Evolutionary conservation across 2,113 vertebrate genomes (phyloP).

Genomic region (Sigmodon hispidus): DNA sequence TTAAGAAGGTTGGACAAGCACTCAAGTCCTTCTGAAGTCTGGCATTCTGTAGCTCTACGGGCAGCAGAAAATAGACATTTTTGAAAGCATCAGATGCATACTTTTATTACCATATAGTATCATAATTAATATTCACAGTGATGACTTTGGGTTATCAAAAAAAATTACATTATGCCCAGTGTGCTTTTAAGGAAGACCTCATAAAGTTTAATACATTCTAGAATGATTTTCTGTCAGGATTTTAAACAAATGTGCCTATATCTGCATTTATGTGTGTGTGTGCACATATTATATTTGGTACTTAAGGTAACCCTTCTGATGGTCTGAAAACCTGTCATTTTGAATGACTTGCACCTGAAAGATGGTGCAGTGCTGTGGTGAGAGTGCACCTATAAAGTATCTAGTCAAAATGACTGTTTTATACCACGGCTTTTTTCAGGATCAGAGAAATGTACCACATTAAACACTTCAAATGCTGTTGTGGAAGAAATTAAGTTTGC

Average conservation of each 20-base stretch:
- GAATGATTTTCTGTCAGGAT: slow-evolving; percentile 65
- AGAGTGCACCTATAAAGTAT: neutral
- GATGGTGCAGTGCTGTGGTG: neutral
- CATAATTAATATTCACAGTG: slow-evolving; percentile 71
- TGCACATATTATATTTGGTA: neutral
- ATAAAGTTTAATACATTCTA: slow-evolving; percentile 68
- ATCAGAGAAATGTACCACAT: neutral
- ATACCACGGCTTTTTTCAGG: neutral
- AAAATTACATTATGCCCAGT: slow-evolving; percentile 67
- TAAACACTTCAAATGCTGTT: neutral
- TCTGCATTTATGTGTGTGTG: neutral
- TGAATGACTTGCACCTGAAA: neutral
- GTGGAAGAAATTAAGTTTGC: neutral
- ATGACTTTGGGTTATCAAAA: slow-evolving; percentile 49
- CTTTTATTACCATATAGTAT: slow-evolving; percentile 8
- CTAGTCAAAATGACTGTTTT: neutral
- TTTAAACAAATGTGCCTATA: slow-evolving; percentile 37
- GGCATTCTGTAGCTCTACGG: slow-evolving; percentile 8
- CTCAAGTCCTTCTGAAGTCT: neutral
- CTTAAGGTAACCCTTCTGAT: slow-evolving; percentile 22
- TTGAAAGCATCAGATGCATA: neutral
- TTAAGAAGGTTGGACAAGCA: neutral
- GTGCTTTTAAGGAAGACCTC: slow-evolving; percentile 71
- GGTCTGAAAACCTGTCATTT: neutral
- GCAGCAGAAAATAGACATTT: neutral